A percentile compares a stretch with the other conserved stretches of the same genome.
Conservation (phyloP, 1,140 invertebrate genomes). For the Colletes latitarsis region DNA sequence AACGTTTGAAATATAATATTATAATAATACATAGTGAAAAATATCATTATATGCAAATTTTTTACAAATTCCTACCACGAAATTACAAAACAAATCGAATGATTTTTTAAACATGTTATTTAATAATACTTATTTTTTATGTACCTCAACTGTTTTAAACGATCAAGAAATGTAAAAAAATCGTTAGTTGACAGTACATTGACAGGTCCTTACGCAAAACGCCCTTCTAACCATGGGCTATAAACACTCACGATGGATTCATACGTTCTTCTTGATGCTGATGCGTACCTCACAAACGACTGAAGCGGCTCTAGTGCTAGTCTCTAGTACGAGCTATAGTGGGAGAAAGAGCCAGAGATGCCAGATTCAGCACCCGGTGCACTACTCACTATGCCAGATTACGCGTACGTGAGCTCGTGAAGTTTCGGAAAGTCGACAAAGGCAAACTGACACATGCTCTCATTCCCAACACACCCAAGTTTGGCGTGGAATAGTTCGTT, state of each 20-base stretch:
- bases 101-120: background rate
- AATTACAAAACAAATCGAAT: background rate
- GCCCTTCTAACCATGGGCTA: constrained; percentile 29
- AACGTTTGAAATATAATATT: background rate
- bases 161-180: constrained; percentile 8
- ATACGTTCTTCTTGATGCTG: background rate
- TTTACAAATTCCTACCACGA: background rate
- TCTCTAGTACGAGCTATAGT: too few relatives aligned
- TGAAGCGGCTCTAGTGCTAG: too few relatives aligned
- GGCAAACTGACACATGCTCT: too few relatives aligned
- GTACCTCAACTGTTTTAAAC: constrained; percentile 24
- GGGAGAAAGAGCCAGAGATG: too few relatives aligned
- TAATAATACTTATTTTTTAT: background rate
- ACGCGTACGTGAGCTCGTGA: too few relatives aligned
- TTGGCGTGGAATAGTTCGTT: too few relatives aligned
- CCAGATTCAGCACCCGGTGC: too few relatives aligned
- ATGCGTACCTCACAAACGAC: too few relatives aligned
- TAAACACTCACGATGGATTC: background rate
- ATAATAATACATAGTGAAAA: background rate
- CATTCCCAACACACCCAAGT: too few relatives aligned
- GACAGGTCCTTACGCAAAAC: constrained; percentile 34
- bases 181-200: constrained; percentile 29
- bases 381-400: too few relatives aligned
- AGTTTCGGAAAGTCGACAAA: too few relatives aligned
- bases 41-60: background rate